These are phyloP conservation scores for Eupithecia abbreviata DNA, from an alignment of 2,888 invertebrate genomes.

Conservation along the genomic window DNA sequence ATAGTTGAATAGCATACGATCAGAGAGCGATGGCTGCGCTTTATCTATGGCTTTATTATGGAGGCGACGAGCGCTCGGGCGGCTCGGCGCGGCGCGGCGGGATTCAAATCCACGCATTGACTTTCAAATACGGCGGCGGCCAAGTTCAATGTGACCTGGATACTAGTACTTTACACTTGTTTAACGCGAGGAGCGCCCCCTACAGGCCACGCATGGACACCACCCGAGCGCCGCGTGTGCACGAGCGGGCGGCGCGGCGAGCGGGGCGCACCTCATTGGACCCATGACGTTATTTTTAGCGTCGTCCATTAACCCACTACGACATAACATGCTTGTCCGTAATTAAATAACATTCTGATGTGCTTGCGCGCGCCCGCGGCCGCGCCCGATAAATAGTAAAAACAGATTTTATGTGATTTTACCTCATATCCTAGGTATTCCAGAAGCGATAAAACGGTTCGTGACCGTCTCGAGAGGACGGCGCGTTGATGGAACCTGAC, in stretches of 20 bases:
- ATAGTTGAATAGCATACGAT: neutral
- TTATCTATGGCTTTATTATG: neutral
- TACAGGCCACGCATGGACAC: too few species aligned
- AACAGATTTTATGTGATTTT: neutral
- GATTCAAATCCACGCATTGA: constrained; percentile 43
- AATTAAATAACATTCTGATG: constrained; percentile 23
- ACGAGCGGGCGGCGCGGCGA: neutral
- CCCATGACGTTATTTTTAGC: too few species aligned
- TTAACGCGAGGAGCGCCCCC: neutral
- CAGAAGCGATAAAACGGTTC: neutral
- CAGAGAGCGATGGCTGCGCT: neutral
- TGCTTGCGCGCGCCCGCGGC: neutral
- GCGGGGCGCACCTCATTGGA: constrained; percentile 10
- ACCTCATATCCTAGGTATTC: too few species aligned
- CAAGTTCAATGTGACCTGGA: neutral
- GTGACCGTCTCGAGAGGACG: too few species aligned
- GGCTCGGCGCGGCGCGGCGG: neutral
- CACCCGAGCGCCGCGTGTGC: too few species aligned
- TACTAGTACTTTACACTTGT: neutral
- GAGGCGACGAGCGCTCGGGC: neutral
- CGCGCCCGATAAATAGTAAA: neutral
- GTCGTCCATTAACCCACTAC: constrained; percentile 36
- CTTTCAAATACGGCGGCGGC: constrained; percentile 38
- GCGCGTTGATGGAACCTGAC: neutral
- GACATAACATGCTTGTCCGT: constrained; percentile 10